A percentile compares a stretch with the other conserved stretches of the same genome.
Conservation (phyloP, 1,140 invertebrate genomes). For the Monomorium pharaonis region DNA sequence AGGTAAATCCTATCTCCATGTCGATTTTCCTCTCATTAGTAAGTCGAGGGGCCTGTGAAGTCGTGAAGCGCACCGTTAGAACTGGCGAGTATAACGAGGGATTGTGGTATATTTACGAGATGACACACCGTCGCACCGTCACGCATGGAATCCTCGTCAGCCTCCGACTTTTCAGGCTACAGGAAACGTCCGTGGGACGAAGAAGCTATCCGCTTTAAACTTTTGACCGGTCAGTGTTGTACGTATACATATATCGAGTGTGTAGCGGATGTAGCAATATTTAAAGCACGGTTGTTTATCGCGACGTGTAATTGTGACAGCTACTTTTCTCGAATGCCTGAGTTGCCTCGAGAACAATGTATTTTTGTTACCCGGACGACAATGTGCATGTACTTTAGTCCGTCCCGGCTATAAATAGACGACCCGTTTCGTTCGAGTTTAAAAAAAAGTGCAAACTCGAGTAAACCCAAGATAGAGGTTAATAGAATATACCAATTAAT, state of each 20-base stretch:
- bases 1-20: constrained; percentile 24
- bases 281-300: constrained; percentile 14
- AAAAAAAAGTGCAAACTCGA: neutral
- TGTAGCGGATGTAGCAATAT: neutral
- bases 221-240: neutral
- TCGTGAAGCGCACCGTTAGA: constrained; percentile 3
- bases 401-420: neutral
- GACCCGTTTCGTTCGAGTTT: neutral
- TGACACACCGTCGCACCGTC: neutral
- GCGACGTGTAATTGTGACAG: neutral
- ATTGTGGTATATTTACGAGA: neutral
- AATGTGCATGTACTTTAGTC: neutral
- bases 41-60: neutral
- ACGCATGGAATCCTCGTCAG: neutral
- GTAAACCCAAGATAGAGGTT: neutral
- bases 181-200: neutral
- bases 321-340: neutral
- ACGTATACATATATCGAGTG: neutral
- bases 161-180: neutral
- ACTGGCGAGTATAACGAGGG: constrained; percentile 35
- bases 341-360: neutral
- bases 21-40: constrained; percentile 47
- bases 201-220: constrained; percentile 16
- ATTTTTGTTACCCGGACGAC: neutral
- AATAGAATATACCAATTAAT: neutral